Evolutionary conservation across 37 sponge, comb jelly and placozoan genomes (phyloP), one percentile per base, ranked within the genome.

Genomic region (Dysidea cf. avara): DNA sequence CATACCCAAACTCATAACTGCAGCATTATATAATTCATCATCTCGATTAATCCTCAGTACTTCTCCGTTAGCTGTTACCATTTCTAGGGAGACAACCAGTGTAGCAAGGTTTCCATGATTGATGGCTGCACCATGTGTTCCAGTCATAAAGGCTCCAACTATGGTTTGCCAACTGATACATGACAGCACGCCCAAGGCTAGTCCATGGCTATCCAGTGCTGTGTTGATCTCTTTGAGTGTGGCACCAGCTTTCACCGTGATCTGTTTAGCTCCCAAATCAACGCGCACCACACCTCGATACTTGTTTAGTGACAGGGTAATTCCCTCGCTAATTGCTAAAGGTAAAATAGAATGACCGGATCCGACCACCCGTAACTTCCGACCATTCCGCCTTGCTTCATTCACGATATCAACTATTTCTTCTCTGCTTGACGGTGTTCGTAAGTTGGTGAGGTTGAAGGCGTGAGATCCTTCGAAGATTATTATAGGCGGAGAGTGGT

Each of bases 41-140:
- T 53, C 24, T 43, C 9, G 5, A 26, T 40, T 60, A 38, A 29
- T 54, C 17, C 58, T 26, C 22, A 77, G 0, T 13, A 79, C 75
- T 58, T 80, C 61, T 1, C 87, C 87, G 25, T 52, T 71, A 46
- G 81, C 87, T 29, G 56, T 76, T 26, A 92, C 72, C 26, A 92
- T 40, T 72, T 79, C 76, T 48, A 92, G 30, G 33, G 67, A 52
- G 14, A 77, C 79, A 17, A 92, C 88, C 39, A 83, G 30, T 16
- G 89, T 76, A 3, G 89, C 84, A 36, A 92, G 56, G 69, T 87
- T 92, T 3, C 84, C 85, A 69, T 35, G 69, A 29, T 61, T 61
- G 3, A 78, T 34, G 5, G 7, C 46, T 12, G 7, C 46, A 12
- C 46, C 46, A 43, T 43, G 46, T 43, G 46, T 43, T 43, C 7